Evolutionary conservation across 2,113 vertebrate species (phyloP), one percentile per base, ranked within the genome.

Genomic region (Callipepla squamata): DNA sequence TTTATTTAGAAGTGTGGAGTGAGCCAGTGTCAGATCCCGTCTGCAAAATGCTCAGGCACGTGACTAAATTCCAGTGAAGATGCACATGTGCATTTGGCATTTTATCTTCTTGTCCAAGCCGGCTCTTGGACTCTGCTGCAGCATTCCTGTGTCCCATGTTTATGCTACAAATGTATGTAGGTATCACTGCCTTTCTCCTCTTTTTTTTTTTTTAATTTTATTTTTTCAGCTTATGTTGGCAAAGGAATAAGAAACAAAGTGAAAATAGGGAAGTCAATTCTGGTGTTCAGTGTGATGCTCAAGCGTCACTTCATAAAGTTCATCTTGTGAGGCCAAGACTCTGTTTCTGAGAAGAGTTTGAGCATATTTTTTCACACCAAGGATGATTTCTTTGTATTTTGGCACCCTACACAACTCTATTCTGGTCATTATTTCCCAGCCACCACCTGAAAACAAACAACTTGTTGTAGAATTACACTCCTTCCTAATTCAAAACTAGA

Each of bases 191-290:
- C 26, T 80, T 76, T 21, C 32, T 51, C 5, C 48, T 47, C 23
- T 53, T 5, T 28, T 53, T 28, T 17, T 44, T 13, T 44, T 44
- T 16, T 16, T 40, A 40, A 1, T 59, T 11, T 69, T 38, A 17
- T 63, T 58, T 87, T 48, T 6, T 6, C 34, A 48, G 9, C 18
- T 55, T 65, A 1, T 14, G 23, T 12, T 80, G 50, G 3, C 45
- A 91, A 82, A 95, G 45, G 14, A 44, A 82, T 13, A 51, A 82
- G 21, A 26, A 77, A n/a, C 28, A 90, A 67, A 81, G 8, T 19
- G 17, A 65, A 59, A 59, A 2, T 11, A 70, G 13, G 3, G 7
- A 6, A 13, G 9, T 17, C 42, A 15, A 44, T 1, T 1, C 3
- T 53, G n/a, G 3, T 50, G 17, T 32, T 79, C 9, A 40, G 36